Evolutionary conservation across 2,113 vertebrate genomes (phyloP).

Genomic region (Nannobrachium achirus): DNA sequence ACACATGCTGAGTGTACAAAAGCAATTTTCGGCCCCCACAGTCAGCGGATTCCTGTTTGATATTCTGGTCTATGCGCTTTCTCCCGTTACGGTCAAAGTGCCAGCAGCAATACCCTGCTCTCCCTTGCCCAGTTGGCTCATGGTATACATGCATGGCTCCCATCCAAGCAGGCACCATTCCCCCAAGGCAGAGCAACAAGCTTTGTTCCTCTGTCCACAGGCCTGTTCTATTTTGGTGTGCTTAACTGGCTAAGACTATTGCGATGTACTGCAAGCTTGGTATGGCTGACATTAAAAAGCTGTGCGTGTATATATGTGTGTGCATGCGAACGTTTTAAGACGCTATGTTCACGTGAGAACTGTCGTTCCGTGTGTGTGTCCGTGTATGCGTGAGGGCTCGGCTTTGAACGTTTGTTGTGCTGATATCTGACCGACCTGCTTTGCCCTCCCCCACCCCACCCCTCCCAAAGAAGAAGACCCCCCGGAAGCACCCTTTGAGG

Average conservation of each 20-base stretch:
- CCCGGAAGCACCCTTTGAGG: conserved; percentile 72
- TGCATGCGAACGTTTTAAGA: conserved; percentile 33
- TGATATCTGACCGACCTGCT: conserved; percentile 33
- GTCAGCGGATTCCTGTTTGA: conserved; percentile 17
- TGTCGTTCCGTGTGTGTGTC: conserved; percentile 4
- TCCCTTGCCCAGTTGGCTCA: conserved; percentile 31
- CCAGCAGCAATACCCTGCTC: conserved; percentile 38
- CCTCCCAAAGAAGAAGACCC: neutral
- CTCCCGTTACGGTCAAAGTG: conserved; percentile 39
- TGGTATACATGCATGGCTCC: conserved; percentile 33
- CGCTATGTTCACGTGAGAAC: conserved; percentile 33
- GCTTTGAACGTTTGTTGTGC: conserved; percentile 19
- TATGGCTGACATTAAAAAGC: conserved; percentile 29
- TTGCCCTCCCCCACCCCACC: conserved; percentile 10
- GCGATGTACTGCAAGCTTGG: conserved; percentile 31
- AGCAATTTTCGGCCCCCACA: neutral
- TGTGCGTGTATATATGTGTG: conserved; percentile 47
- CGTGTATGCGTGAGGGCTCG: conserved; percentile 24
- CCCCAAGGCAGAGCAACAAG: conserved; percentile 1
- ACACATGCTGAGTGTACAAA: conserved; percentile 13
- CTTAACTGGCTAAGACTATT: conserved; percentile 27
- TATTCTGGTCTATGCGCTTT: conserved; percentile 20
- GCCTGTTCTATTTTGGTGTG: conserved; percentile 39
- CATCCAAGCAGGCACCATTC: conserved; percentile 10
- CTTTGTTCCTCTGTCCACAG: conserved; percentile 34